Conservation (phyloP, 2,797 vertebrate species). For the Limnodromus scolopaceus region DNA sequence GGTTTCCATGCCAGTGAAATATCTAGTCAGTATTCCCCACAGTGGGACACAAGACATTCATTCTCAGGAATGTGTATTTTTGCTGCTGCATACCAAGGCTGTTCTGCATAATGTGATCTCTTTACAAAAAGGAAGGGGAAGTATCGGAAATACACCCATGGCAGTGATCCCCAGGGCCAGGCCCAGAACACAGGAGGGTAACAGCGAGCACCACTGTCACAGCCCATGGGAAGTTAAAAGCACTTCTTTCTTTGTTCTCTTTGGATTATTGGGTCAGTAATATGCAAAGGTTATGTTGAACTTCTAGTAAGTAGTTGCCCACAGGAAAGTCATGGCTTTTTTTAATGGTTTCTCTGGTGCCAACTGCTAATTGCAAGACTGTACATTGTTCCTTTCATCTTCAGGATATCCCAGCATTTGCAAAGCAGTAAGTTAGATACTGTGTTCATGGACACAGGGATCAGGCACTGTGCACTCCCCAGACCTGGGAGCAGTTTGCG, state of each 20-base stretch:
- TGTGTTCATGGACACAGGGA: not conserved
- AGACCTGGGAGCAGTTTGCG: not conserved
- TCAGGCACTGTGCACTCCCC: fast-evolving
- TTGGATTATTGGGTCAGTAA: not conserved
- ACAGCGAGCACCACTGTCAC: fast-evolving
- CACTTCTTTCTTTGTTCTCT: not conserved
- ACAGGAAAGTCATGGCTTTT: not conserved
- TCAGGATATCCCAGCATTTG: not conserved
- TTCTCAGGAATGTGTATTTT: not conserved
- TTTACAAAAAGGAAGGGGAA: not conserved
- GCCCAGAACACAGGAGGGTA: not conserved
- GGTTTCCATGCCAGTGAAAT: not conserved
- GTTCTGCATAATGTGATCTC: not conserved
- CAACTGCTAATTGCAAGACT: not conserved
- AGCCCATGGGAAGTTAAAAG: not conserved
- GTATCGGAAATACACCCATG: not conserved
- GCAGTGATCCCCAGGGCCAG: not conserved
- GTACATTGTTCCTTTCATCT: not conserved
- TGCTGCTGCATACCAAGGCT: not conserved
- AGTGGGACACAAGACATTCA: not conserved
- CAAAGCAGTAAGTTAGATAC: not conserved
- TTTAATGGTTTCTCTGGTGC: not conserved
- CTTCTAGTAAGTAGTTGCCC: not conserved
- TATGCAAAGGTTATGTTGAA: not conserved
- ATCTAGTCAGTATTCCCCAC: not conserved